Percentiles rank a stretch among this genome's conserved stretches.
These are phyloP conservation scores for Selenia dentaria DNA, from an alignment of 2,888 invertebrate species.

Conservation along the genomic window DNA sequence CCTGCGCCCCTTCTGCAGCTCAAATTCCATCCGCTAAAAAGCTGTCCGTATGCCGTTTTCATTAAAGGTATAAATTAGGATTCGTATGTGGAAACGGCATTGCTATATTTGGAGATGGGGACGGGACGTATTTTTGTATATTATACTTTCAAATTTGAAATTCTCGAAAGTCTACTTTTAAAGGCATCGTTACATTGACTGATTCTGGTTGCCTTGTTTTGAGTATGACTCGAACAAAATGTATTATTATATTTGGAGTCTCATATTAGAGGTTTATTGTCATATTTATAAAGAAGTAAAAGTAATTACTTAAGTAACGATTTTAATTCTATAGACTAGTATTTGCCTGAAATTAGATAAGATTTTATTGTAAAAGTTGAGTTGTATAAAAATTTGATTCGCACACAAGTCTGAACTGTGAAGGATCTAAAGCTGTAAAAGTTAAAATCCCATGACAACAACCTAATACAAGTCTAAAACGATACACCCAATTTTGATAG, in stretches of 20 bases:
- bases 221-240: slow-evolving; percentile 26
- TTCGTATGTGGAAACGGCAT: slow-evolving; percentile 56
- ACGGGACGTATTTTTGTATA: slow-evolving; percentile 56
- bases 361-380: too few species aligned
- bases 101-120: slow-evolving; percentile 55
- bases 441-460: too few species aligned
- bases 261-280: too few species aligned
- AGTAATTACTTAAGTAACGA: too few species aligned
- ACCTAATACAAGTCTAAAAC: too few species aligned
- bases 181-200: slow-evolving; percentile 60
- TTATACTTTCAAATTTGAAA: slow-evolving; percentile 78
- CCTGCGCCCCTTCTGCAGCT: slow-evolving; percentile 15
- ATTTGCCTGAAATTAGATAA: too few species aligned
- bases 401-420: too few species aligned
- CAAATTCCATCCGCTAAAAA: slow-evolving; percentile 41
- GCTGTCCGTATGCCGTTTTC: slow-evolving; percentile 57
- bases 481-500: too few species aligned
- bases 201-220: slow-evolving; percentile 43
- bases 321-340: too few species aligned
- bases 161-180: slow-evolving; percentile 55
- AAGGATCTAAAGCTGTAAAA: too few species aligned
- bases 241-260: slow-evolving; percentile 18
- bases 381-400: too few species aligned
- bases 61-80: slow-evolving; percentile 75
- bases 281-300: too few species aligned